Base-by-base conservation (phyloP, 2,113 vertebrate species). In the Laticauda colubrina region DNA sequence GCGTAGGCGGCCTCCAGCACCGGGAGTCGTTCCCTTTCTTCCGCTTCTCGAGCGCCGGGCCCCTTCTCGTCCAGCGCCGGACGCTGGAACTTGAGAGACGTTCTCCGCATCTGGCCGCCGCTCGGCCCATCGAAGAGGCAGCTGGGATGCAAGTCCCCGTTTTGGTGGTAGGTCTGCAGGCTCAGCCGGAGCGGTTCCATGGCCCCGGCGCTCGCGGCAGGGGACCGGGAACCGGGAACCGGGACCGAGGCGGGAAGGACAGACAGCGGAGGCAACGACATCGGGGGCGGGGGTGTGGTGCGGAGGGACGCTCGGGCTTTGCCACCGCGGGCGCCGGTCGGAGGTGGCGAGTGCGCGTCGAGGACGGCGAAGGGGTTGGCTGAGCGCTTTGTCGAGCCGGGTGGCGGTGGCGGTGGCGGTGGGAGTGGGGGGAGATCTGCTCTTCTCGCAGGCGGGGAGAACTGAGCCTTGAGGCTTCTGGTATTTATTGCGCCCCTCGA, bases 1-100 rank as follows among this genome's bases (percentile, higher is more conserved):
- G 92, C 95, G 97, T 98, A 98, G 53, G 98, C 98, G 4, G 94
- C 94, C 93, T 98, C 96, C 53, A 98, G 91, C 10, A 89, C 95
- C 0, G 96, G 96, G 86, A 97, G 93, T 20, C 90, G 96, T 54
- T 89, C 95, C 92, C 91, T 64, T 54, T 97, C 97, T 85, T 97
- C 97, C 0, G 57, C 51, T 4, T 97, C 23, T 57, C 53, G 4
- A 39, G 34, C n/a, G 96, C 53, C 26, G 89, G 95, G 94, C 94
- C 97, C 97, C n/a, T 20, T 59, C 14, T 95, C 96, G 89, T 97
- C 97, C 81, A 95, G 95, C 10, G 23, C 9, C 18, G 34, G 39
- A 12, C 0, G 39, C 26, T 95, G 93, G 85, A 94, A 92, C 92
- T 95, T 96, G 81, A 57, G 93, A 34, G 93, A 61, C 24, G 94